Conservation (phyloP, 2,888 invertebrate species). For the Adela reaumurella region DNA sequence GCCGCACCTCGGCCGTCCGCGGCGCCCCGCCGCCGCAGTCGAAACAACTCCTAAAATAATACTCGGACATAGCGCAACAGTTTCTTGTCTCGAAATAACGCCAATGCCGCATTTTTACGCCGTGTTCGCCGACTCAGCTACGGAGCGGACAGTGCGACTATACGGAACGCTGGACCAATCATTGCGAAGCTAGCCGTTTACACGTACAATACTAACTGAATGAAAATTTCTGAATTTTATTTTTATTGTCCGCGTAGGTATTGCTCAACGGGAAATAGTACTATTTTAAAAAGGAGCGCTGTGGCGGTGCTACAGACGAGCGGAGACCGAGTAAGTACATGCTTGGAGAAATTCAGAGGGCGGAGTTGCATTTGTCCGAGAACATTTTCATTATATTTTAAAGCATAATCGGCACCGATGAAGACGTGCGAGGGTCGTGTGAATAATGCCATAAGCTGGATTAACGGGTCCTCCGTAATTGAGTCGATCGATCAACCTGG, state of each 20-base stretch:
- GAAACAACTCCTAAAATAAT: slow-evolving; percentile 43
- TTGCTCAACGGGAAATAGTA: no score
- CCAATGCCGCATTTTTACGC: slow-evolving; percentile 19
- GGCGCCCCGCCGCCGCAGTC: slow-evolving; percentile 18
- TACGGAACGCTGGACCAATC: neutral
- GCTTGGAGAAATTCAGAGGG: neutral
- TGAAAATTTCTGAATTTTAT: no score
- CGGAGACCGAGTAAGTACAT: no score
- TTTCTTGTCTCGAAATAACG: slow-evolving; percentile 19
- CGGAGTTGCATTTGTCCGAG: slow-evolving; percentile 30
- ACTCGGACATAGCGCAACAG: slow-evolving; percentile 10
- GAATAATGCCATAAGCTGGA: slow-evolving; percentile 36
- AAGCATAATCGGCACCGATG: slow-evolving; percentile 6
- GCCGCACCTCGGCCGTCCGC: neutral
- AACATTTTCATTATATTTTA: slow-evolving; percentile 1
- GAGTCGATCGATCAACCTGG: slow-evolving; percentile 33
- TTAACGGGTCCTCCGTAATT: slow-evolving; percentile 19
- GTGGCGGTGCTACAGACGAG: no score
- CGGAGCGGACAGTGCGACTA: neutral
- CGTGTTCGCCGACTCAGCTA: slow-evolving; percentile 1
- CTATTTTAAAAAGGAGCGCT: no score
- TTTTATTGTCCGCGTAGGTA: no score
- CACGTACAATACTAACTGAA: no score
- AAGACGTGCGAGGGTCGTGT: slow-evolving; percentile 28
- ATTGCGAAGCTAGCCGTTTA: no score